phyloP scores from a whole-genome alignment of 2,797 vertebrate genomes.

The Atherinosoma microstoma region DNA sequence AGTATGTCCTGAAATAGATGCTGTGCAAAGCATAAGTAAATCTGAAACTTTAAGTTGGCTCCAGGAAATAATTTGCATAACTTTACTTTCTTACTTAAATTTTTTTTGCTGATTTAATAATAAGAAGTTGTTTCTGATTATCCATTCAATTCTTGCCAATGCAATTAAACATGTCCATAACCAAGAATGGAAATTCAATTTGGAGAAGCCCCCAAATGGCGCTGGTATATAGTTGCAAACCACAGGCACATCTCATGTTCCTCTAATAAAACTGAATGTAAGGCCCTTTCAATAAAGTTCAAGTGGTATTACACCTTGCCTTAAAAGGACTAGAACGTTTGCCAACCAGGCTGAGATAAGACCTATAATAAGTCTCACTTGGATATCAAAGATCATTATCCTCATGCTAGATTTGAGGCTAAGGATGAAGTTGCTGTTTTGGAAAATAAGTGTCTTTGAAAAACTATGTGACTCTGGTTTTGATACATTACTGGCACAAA shows the following conservation, averaged over 20 bases:
- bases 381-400: constrained; percentile 68
- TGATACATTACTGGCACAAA: constrained; percentile 25
- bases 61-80: constrained; percentile 22
- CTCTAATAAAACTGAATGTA: constrained; percentile 68
- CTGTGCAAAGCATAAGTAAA: not conserved
- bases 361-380: constrained; percentile 71
- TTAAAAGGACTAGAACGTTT: constrained; percentile 65
- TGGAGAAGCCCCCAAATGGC: constrained; percentile 78
- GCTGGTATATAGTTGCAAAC: constrained; percentile 72
- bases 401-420: constrained; percentile 45
- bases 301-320: constrained; percentile 58
- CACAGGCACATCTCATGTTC: constrained; percentile 56
- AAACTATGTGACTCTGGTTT: constrained; percentile 47
- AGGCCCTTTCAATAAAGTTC: constrained; percentile 65
- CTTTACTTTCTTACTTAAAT: constrained; percentile 25
- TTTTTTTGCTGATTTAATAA: constrained; percentile 35
- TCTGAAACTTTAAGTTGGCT: constrained; percentile 10
- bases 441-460: constrained; percentile 50
- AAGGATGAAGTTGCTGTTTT: constrained; percentile 57
- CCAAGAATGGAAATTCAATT: constrained; percentile 57
- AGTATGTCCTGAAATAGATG: constrained; percentile 54
- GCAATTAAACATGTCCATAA: constrained; percentile 37
- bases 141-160: constrained; percentile 34
- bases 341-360: constrained; percentile 68
- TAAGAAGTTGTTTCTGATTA: constrained; percentile 40